These are phyloP conservation scores for Fregetta grallaria DNA, from an alignment of 2,113 vertebrate species.

Conservation along the genomic window DNA sequence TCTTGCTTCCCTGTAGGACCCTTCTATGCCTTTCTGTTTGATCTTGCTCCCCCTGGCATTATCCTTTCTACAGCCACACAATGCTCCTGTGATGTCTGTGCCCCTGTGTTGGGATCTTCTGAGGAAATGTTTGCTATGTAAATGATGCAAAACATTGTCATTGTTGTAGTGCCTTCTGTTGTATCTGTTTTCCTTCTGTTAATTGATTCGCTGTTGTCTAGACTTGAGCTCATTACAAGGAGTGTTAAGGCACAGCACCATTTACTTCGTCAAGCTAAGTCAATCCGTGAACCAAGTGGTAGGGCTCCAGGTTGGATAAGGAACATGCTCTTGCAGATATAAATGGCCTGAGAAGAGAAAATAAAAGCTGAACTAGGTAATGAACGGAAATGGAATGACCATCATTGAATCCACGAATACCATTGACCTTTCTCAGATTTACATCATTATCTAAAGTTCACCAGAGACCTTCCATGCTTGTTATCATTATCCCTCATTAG, in stretches of 20 bases:
- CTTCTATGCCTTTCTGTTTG: neutral
- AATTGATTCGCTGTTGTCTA: slow-evolving; percentile 38
- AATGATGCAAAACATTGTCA: neutral
- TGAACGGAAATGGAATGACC: slow-evolving; percentile 50
- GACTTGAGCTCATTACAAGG: slow-evolving; percentile 42
- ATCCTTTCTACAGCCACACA: neutral
- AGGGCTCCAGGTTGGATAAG: neutral
- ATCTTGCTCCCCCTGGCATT: neutral
- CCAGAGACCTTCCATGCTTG: slow-evolving; percentile 65
- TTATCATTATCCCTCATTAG: slow-evolving; percentile 73
- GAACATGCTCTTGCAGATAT: slow-evolving; percentile 4
- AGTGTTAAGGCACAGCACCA: neutral
- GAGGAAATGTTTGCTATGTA: neutral
- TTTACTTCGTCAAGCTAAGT: slow-evolving; percentile 6
- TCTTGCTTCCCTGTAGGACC: neutral
- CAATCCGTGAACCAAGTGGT: neutral
- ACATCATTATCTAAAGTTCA: slow-evolving; percentile 71
- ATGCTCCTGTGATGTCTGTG: neutral
- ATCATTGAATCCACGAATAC: slow-evolving; percentile 47
- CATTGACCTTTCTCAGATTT: slow-evolving; percentile 68
- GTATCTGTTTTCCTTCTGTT: neutral
- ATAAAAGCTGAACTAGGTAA: slow-evolving; percentile 28
- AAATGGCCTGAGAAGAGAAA: slow-evolving; percentile 17
- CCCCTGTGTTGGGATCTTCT: neutral
- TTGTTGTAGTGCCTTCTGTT: neutral